Evolutionary conservation across 1,140 invertebrate species (phyloP).

Genomic region (Brachionus manjavacas): DNA sequence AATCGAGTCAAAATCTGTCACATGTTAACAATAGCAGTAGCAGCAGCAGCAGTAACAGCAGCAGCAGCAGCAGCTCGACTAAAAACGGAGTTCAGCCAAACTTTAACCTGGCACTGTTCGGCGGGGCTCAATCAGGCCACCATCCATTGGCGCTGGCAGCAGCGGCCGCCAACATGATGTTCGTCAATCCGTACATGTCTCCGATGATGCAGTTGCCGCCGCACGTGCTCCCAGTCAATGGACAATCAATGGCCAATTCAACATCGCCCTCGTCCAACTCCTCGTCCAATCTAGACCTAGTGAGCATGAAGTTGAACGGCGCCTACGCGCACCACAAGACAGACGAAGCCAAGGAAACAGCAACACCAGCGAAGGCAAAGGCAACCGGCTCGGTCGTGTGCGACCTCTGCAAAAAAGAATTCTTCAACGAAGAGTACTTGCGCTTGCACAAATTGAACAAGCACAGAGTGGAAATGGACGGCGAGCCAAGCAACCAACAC

Average conservation of each 20-base stretch:
- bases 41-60: too few species aligned
- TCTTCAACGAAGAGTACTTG: conserved; percentile 33
- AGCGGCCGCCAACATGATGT: conserved; percentile 38
- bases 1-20: not conserved
- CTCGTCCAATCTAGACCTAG: not conserved
- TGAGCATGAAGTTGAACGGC: not conserved
- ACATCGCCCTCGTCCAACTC: not conserved
- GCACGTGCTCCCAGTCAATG: not conserved
- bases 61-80: not conserved
- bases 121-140: not conserved
- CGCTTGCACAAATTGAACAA: conserved; percentile 27
- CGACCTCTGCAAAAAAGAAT: conserved; percentile 38
- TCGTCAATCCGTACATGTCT: conserved; percentile 41
- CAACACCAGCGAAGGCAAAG: too few species aligned
- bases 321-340: not conserved
- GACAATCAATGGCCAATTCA: not conserved
- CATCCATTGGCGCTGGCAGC: conserved; percentile 23
- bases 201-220: conserved; percentile 42
- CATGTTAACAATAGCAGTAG: too few species aligned
- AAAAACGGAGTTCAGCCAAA: not conserved
- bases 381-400: not conserved
- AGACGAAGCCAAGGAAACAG: not conserved
- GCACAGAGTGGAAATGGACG: not conserved
- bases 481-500: not conserved
- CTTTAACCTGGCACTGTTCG: conserved; percentile 23